Percentiles rank a stretch among this genome's conserved stretches.
Conservation (phyloP, 2,113 vertebrate species). For the Strigops habroptila region DNA sequence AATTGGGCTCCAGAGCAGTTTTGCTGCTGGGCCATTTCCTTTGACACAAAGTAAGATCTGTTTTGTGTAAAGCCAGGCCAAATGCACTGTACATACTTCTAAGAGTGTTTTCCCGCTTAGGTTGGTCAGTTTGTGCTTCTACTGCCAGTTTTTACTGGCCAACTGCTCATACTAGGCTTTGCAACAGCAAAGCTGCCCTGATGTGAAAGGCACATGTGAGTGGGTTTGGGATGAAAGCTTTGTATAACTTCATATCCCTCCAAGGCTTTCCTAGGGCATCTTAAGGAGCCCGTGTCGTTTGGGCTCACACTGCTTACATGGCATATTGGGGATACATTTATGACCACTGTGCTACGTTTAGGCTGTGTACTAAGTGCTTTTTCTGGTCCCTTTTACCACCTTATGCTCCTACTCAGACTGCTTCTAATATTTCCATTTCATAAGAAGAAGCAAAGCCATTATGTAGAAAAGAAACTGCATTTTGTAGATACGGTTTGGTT, state of each 20-base stretch:
- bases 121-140: neutral
- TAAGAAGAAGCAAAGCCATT: neutral
- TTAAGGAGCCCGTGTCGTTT: neutral
- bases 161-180: neutral
- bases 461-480: neutral
- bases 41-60: neutral
- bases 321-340: too few species aligned
- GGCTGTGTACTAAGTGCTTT: neutral
- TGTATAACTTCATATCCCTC: neutral
- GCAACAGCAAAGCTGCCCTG: neutral
- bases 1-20: too few species aligned
- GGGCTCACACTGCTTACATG: rapidly evolving
- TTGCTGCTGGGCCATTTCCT: neutral
- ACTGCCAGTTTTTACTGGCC: neutral
- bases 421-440: neutral
- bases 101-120: neutral
- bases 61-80: neutral
- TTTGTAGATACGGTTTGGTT: neutral
- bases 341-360: neutral
- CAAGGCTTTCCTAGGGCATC: neutral
- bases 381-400: neutral
- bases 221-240: neutral
- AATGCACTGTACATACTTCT: rapidly evolving
- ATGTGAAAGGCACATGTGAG: neutral
- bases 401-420: neutral